phyloP scores from a whole-genome alignment of 2,888 invertebrate genomes.

The Polyommatus icarus region DNA sequence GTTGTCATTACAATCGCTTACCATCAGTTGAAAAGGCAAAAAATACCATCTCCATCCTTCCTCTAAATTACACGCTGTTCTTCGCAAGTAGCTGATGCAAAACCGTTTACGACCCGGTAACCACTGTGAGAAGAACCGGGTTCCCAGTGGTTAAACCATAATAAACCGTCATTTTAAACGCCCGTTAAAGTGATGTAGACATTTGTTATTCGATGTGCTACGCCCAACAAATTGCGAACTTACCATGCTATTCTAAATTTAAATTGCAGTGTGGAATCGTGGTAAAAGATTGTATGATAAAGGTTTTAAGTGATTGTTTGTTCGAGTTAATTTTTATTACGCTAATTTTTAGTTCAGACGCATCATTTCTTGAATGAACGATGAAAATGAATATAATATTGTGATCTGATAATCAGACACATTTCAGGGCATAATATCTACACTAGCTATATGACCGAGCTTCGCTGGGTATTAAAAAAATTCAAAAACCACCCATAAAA shows the following conservation, averaged over 20 bases:
- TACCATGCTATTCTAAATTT: not conserved
- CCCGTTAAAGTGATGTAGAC: conserved; percentile 27
- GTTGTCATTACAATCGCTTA: no score
- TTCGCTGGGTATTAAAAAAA: no score
- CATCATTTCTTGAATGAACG: no score
- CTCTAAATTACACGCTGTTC: not conserved
- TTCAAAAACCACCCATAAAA: no score
- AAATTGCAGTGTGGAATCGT: not conserved
- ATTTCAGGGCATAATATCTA: no score
- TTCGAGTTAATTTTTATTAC: no score
- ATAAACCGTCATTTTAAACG: conserved; percentile 28
- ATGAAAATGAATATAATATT: no score
- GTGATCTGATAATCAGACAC: no score
- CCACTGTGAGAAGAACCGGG: conserved; percentile 5
- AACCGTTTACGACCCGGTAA: conserved; percentile 19
- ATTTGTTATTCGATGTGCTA: conserved; percentile 21
- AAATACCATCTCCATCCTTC: not conserved
- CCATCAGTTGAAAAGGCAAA: no score
- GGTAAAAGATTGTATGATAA: conserved; percentile 2
- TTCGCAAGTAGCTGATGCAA: not conserved
- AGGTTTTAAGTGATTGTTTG: no score
- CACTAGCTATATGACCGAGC: no score
- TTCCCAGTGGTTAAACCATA: conserved; percentile 26
- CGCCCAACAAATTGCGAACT: conserved; percentile 18
- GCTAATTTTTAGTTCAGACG: no score